These are phyloP conservation scores for Diplazon laetatorius DNA, from an alignment of 2,888 invertebrate genomes.

Conservation along the genomic window DNA sequence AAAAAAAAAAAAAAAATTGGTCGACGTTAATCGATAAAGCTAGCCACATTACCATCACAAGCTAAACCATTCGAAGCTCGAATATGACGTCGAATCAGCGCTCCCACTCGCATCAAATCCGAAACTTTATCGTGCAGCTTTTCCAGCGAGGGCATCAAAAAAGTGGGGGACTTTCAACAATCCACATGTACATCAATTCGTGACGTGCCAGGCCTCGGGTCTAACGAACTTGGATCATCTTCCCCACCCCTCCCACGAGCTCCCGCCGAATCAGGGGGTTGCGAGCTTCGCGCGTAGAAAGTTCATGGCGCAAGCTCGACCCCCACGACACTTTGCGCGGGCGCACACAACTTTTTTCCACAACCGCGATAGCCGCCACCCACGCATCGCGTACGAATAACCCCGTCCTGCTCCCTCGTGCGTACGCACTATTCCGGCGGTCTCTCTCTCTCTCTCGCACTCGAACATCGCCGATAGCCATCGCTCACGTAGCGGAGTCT, in stretches of 20 bases:
- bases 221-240: conserved; percentile 36
- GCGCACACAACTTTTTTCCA: conserved; percentile 38
- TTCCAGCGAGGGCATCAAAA: conserved; percentile 33
- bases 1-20: neutral
- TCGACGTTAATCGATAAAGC: neutral
- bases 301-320: conserved; percentile 64
- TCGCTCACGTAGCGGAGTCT: conserved; percentile 22
- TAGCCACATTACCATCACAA: conserved; percentile 5
- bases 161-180: too few species aligned
- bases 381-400: conserved; percentile 36
- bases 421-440: conserved; percentile 36
- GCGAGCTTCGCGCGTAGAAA: neutral
- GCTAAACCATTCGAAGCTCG: neutral
- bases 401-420: conserved; percentile 34
- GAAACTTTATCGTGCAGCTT: conserved; percentile 61
- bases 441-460: neutral
- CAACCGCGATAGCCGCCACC: conserved; percentile 19
- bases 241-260: too few species aligned
- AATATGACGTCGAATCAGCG: conserved; percentile 40
- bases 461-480: conserved; percentile 14
- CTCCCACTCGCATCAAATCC: conserved; percentile 59
- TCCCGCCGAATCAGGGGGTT: conserved; percentile 8
- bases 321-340: conserved; percentile 55
- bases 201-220: conserved; percentile 22
- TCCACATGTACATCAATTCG: neutral